Conservation (phyloP, 2,113 vertebrate genomes). For the Gymnocephalus cernua region DNA sequence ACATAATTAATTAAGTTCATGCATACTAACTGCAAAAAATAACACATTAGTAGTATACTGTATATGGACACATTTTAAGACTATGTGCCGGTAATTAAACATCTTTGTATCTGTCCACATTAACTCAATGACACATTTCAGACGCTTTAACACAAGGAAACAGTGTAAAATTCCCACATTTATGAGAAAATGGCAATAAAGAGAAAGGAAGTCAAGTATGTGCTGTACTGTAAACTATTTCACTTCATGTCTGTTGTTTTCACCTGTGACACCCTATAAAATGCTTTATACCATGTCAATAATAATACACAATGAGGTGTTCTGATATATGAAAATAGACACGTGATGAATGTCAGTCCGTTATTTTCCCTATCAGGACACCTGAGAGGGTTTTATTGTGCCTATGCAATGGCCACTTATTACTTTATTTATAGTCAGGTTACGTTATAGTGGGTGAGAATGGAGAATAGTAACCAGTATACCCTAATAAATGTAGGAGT, state of each 20-base stretch:
- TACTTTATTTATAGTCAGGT: background rate
- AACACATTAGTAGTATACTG: background rate
- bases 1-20: background rate
- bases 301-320: background rate
- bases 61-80: background rate
- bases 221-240: background rate
- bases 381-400: background rate
- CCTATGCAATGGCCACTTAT: too few species aligned
- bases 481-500: background rate
- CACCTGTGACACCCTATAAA: background rate
- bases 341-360: background rate
- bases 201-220: background rate
- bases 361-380: background rate
- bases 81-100: background rate
- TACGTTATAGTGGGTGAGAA: background rate
- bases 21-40: background rate
- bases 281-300: background rate
- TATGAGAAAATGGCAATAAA: background rate
- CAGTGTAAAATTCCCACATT: background rate
- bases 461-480: background rate
- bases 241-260: background rate
- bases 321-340: background rate
- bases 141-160: background rate
- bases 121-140: background rate
- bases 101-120: too few species aligned